Percentiles rank a stretch among this genome's conserved stretches.
Evolutionary conservation across 2,797 vertebrate species (phyloP).

Genomic region (Rhodeus uyekii): DNA sequence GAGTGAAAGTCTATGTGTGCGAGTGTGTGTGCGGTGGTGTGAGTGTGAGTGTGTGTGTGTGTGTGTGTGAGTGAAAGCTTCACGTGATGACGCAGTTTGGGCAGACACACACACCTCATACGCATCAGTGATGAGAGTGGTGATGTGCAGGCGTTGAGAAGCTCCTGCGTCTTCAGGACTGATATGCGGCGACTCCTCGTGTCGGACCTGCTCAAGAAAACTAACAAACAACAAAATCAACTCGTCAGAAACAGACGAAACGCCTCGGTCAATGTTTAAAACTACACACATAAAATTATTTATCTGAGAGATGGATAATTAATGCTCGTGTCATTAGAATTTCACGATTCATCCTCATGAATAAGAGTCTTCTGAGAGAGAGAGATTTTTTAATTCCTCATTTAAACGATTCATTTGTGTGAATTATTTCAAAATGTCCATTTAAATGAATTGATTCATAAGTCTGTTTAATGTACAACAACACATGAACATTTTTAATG

Average conservation of each 20-base stretch:
- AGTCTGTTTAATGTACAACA: too few relatives aligned
- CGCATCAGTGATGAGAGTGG: conserved; percentile 85
- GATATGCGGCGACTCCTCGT: conserved; percentile 71
- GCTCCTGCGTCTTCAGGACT: conserved; percentile 66
- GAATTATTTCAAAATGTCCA: not conserved
- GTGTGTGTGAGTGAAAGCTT: too few relatives aligned
- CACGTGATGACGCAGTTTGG: not conserved
- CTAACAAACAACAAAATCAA: conserved; percentile 66
- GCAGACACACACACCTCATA: conserved; percentile 79
- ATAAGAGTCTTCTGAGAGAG: not conserved
- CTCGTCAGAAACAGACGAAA: not conserved
- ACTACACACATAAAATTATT: not conserved
- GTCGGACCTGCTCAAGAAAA: conserved; percentile 90
- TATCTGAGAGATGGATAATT: not conserved
- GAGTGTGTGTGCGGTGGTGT: too few relatives aligned
- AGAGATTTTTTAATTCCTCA: too few relatives aligned
- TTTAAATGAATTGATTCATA: not conserved
- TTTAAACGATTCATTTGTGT: not conserved
- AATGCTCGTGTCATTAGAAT: not conserved
- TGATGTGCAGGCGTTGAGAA: conserved; percentile 80
- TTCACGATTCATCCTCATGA: too few relatives aligned
- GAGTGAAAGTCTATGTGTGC: too few relatives aligned
- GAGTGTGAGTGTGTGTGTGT: too few relatives aligned
- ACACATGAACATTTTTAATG: not conserved
- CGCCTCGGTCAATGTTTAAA: not conserved